Evolutionary conservation across 2,888 invertebrate genomes (phyloP), one percentile per base, ranked within the genome.

Genomic region (Brachyopa scutellaris): DNA sequence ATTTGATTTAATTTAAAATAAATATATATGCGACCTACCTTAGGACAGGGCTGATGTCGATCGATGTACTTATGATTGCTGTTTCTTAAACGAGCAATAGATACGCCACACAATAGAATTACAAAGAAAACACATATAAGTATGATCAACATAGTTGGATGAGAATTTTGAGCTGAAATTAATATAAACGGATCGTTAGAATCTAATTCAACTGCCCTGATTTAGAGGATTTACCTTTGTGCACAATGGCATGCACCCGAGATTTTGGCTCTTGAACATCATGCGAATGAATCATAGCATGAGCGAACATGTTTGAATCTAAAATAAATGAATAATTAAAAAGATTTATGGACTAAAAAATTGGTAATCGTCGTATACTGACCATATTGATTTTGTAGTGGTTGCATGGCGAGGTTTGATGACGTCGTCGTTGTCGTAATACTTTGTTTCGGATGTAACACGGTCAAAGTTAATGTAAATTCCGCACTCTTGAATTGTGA

Each of bases 401-500:
- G 79, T 17, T 70, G 79, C 33, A 66, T 77, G 2, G 94, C 93
- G 84, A 85, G 92, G 89, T 91, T 94, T 94, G 87, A 92, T 91
- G 87, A 92, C 92, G 86, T 93, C 90, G 90, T 92, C 92, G 86
- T 93, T 67, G 87, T 88, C 26, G 88, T 88, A 93, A 87, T 94
- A 93, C 42, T 92, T 87, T 87, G 92, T 87, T 88, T 92, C 0
- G 97, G 97, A 92, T 97, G 97, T 82, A 97, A 95, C 51, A 97
- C 97, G 0, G 97, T 97, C 85, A 97, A 89, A 84, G 97, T 98
- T 89, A 98, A 96, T 64, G 97, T 95, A 89, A 98, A 97, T 91
- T 98, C 97, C 91, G 98, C 98, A 91, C 97, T 97, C 85, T 97
- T 95, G 91, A 98, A 97, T 55, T 98, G 93, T 2, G 97, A 97